phyloP scores from a whole-genome alignment of 1,140 invertebrate genomes.

The Orchestia grillus region DNA sequence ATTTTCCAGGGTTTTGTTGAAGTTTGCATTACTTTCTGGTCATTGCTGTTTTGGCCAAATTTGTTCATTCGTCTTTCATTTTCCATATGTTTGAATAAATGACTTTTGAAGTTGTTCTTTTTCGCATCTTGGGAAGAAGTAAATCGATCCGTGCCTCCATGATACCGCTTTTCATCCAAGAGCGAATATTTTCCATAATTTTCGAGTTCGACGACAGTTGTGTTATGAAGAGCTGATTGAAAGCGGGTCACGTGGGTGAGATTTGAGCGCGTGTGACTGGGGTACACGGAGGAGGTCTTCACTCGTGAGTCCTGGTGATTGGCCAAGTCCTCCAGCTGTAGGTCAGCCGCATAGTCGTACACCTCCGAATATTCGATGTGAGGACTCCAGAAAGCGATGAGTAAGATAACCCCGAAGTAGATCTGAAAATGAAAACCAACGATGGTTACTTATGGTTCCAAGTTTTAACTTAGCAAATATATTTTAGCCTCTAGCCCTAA shows the following conservation, averaged over 20 bases:
- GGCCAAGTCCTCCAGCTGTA: neutral
- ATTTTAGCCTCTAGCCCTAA: too few relatives aligned
- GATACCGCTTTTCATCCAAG: neutral
- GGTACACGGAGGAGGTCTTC: neutral
- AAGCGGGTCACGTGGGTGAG: neutral
- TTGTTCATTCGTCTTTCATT: neutral
- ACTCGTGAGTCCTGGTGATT: neutral
- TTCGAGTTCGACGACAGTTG: neutral
- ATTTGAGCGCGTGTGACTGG: neutral
- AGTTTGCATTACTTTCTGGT: neutral
- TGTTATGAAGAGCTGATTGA: neutral
- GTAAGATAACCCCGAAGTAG: neutral
- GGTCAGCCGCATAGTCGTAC: neutral
- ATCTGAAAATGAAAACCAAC: neutral
- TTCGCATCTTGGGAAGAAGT: neutral
- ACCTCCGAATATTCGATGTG: neutral
- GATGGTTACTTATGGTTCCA: neutral
- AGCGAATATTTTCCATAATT: neutral
- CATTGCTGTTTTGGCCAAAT: neutral
- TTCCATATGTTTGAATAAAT: neutral
- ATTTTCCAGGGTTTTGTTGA: neutral
- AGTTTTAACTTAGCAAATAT: too few relatives aligned
- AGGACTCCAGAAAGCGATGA: neutral
- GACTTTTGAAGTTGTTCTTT: neutral
- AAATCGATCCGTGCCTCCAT: neutral